Evolutionary conservation across 1,140 invertebrate genomes (phyloP), one percentile per base, ranked within the genome.

Genomic region (Drosophila busckii): DNA sequence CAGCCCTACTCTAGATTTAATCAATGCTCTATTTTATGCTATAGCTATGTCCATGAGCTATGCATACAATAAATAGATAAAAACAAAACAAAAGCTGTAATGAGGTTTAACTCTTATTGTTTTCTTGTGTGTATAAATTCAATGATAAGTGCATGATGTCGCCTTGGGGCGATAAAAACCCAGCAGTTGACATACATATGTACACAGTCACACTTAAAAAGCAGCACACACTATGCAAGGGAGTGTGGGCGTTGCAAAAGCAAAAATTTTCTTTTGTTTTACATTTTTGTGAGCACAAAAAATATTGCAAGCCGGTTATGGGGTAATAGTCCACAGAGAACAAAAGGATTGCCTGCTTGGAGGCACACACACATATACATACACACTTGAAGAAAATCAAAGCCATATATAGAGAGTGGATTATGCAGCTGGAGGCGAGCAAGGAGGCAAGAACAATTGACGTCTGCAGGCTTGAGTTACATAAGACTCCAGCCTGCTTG

Each of bases 401-500:
- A 20, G 15, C 16, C 34, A 44, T 26, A 20, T 23, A 31, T 16
- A 41, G 41, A 63, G 26, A 40, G 31, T 22, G 16, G 29, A 29
- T 17, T 44, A 38, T 37, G 28, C 20, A 10, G 9, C 29, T 35
- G 31, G 13, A 40, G 34, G 38, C 63, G 52, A 22, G 54, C 61
- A 31, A 34, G 23, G 9, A 38, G 25, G 40, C 7, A 13, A 19
- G 26, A 42, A 60, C 66, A 58, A 80, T 54, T 80, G 68, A 55
- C 64, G 75, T 75, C 50, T 61, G 26, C 48, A 53, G 61, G 76
- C 70, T 82, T 58, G 41, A 38, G 70, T 82, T 82, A 82, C 75
- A 82, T 82, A 82, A 82, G 65, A 63, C 53, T 45, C 28, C 38
- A 20, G 26, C 31, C 26, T 28, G 17, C 9, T 37, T 13, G 40